Percentiles rank a stretch among this genome's conserved stretches.
Conservation (phyloP, 2,113 vertebrate species). For the Xyrauchen texanus region DNA sequence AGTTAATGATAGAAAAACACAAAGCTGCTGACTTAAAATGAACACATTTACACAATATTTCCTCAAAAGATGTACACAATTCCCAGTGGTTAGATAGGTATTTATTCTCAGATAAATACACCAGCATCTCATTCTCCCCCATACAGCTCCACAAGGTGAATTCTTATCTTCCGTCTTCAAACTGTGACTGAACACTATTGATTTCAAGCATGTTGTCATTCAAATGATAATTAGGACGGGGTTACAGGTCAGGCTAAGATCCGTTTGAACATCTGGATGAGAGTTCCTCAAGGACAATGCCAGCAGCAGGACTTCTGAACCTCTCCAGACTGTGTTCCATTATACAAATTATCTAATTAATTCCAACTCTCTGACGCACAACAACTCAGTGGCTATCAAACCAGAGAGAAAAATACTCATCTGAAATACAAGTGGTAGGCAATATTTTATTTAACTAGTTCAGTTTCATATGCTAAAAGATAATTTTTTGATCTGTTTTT, state of each 20-base stretch:
- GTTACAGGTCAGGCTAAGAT: conserved; percentile 86
- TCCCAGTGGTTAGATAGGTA: conserved; percentile 42
- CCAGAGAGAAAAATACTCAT: conserved; percentile 24
- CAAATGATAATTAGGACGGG: conserved; percentile 93
- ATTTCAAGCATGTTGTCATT: conserved; percentile 94
- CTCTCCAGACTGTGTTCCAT: conserved; percentile 62
- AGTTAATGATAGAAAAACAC: no score
- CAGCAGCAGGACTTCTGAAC: conserved; percentile 65
- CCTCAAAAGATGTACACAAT: not conserved
- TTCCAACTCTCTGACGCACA: conserved; percentile 63
- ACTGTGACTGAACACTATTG: conserved; percentile 92
- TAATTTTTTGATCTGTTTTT: not conserved
- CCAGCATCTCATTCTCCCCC: conserved; percentile 73
- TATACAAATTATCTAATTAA: conserved; percentile 76
- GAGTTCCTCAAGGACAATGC: conserved; percentile 79
- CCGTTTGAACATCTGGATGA: conserved; percentile 86
- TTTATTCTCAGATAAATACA: conserved; percentile 74
- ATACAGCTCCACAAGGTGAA: conserved; percentile 74
- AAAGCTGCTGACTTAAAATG: no score
- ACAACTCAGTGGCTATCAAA: conserved; percentile 56
- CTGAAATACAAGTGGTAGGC: no score
- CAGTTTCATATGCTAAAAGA: no score
- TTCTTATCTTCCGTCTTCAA: conserved; percentile 88
- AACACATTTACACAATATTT: no score
- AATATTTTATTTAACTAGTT: not conserved